Base-by-base conservation (phyloP, 1,140 invertebrate species). In the Drusus annulatus region DNA sequence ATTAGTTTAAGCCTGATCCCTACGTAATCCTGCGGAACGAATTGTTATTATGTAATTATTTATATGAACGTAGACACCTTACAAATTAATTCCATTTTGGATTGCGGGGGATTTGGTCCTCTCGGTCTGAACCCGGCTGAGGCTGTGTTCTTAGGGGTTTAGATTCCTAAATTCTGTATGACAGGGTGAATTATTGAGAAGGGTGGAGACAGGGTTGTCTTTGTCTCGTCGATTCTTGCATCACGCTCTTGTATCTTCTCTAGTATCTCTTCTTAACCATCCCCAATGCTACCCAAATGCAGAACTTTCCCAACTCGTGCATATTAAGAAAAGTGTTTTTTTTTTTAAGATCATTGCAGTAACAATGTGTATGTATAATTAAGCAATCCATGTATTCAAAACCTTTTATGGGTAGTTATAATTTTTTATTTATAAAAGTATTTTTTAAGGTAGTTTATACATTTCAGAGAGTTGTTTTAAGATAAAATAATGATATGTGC, bases 41-140 rank as follows among this genome's bases (percentile, higher is more conserved):
- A 19, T 68, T 68, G 63, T 36, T 3, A 31, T 45, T 17, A 36
- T 45, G 10, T 65, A 31, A 36, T 68, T 17, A 68, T 68, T 36
- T 68, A 36, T 68, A 68, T 8, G 16, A 68, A 36, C 28, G 17
- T 3, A 68, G n/a, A 25, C 45, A 71, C 68, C 68, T 71, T 71
- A 52, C 68, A 52, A 71, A 71, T 71, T 51, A 71, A 71, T 71
- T 71, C 68, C 68, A 71, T 71, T 71, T 71, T 54, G 68, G 68
- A 71, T 52, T 71, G 68, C 21, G 45, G 68, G 17, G 25, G 68
- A 17, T 51, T 51, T 23, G 65, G 50, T 15, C 45, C n/a, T n/a
- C 45, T 5, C 68, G 28, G 31, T 28, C 8, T 31, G 62, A 8
- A 65, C 25, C 62, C 62, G 10, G 36, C 36, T 45, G 10, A 13